Base-by-base conservation (phyloP, 2,113 vertebrate species). In the Zonotrichia leucophrys region DNA sequence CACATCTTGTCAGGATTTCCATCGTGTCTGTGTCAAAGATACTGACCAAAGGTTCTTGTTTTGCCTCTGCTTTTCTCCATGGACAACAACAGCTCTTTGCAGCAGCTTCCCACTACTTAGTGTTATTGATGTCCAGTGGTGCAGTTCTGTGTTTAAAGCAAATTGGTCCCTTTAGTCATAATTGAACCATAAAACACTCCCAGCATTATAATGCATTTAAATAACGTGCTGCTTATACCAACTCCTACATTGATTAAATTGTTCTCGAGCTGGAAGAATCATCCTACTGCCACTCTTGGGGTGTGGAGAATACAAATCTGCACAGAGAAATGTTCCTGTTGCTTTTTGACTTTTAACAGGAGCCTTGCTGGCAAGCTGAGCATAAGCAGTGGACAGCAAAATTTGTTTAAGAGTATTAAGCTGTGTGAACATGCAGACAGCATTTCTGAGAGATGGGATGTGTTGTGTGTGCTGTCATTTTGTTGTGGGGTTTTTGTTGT, bases 41-140 rank as follows among this genome's bases (percentile, higher is more conserved):
- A 28, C 2, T 70, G 93, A 49, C 89, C 84, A 63, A 24, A 70
- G 39, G n/a, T 39, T 5, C 84, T 70, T 52, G 10, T 72, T 92
- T 79, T 66, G 46, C 46, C 68, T 89, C 74, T 85, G 15, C 19
- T 49, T 66, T 70, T 86, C 53, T 92, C 42, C 13, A 2, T 17
- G 93, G 74, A 64, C 58, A 35, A 3, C 35, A 88, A 78, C 19
- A 70, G 47, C 39, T 66, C 74, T 31, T 94, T 59, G 2, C 17
- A 94, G 91, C 73, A 87, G 47, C 73, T 90, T 97, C 92, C n/a
- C 18, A 19, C 64, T 87, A 44, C 68, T 95, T 68, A 58, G 12
- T 39, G 56, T 88, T 93, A 90, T 72, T 92, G 67, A 90, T 90
- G 87, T 94, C 91, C 80, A 90, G 74, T 84, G 85, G 53, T 94